Percentiles rank a stretch among this genome's conserved stretches.
Evolutionary conservation across 2,888 invertebrate species (phyloP).

Genomic region (Eilema griseolum): DNA sequence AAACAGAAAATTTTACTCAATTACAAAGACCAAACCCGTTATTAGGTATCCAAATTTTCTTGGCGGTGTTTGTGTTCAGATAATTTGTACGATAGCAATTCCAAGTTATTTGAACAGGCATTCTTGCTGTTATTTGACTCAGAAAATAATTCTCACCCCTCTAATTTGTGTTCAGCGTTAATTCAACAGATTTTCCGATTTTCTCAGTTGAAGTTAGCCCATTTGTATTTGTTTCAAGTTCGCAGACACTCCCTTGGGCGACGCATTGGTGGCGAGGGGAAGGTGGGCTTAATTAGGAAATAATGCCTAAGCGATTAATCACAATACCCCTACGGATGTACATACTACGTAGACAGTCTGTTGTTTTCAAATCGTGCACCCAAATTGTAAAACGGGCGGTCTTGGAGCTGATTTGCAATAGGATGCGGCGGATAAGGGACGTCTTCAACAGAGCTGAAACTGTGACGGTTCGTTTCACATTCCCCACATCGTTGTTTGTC

Average conservation of each 20-base stretch:
- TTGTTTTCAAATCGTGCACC: conserved; percentile 60
- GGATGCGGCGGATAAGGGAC: conserved; percentile 68
- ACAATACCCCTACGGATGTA: conserved; percentile 70
- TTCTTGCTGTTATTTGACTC: conserved; percentile 42
- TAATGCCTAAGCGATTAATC: conserved; percentile 85
- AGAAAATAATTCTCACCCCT: conserved; percentile 55
- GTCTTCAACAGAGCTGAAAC: conserved; percentile 81
- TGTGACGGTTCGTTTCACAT: conserved; percentile 79
- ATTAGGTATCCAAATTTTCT: conserved; percentile 17
- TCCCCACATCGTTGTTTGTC: conserved; percentile 71
- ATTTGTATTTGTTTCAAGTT: conserved; percentile 76
- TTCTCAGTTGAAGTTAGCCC: conserved; percentile 65
- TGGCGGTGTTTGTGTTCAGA: conserved; percentile 19
- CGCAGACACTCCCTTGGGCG: conserved; percentile 70
- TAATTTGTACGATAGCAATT: conserved; percentile 46
- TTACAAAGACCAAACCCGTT: conserved; percentile 20
- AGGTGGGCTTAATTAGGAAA: conserved; percentile 85
- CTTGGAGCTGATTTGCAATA: conserved; percentile 77
- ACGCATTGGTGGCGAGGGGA: conserved; percentile 72
- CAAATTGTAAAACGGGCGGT: conserved; percentile 60
- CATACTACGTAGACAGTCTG: conserved; percentile 57
- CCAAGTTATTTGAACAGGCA: conserved; percentile 41
- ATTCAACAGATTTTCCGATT: conserved; percentile 78
- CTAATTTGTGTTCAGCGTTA: conserved; percentile 73
- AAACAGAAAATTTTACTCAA: conserved; percentile 23